Conservation (phyloP, 2,888 invertebrate species). For the Agonopterix alstromeriana region DNA sequence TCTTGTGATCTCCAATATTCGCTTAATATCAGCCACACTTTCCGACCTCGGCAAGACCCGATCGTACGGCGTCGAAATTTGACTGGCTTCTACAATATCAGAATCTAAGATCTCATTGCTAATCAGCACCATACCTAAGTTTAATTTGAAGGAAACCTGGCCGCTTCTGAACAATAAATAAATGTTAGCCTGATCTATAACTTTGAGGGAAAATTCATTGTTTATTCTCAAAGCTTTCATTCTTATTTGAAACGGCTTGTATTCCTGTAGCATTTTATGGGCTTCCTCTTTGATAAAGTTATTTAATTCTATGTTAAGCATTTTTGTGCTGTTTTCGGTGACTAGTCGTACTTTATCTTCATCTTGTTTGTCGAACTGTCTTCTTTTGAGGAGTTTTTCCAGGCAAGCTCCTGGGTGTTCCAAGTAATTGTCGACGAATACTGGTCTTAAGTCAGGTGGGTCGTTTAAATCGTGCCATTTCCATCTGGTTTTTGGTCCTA, state of each 20-base stretch:
- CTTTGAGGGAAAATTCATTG: constrained; percentile 37
- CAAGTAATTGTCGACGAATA: constrained; percentile 5
- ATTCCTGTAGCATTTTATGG: constrained; percentile 25
- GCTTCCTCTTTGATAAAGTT: constrained; percentile 31
- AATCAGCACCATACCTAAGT: constrained; percentile 49
- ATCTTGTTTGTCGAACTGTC: neutral
- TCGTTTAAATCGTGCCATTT: constrained; percentile 51
- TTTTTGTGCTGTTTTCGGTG: neutral
- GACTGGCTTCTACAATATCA: constrained; percentile 20
- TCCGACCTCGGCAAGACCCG: constrained; percentile 16
- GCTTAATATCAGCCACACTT: constrained; percentile 24
- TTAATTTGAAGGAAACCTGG: constrained; percentile 25
- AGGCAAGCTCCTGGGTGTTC: neutral
- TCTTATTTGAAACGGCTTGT: constrained; percentile 38
- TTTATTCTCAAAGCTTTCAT: constrained; percentile 43
- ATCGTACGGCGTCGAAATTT: constrained; percentile 33
- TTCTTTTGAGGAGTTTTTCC: neutral
- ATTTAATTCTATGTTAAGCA: constrained; percentile 26
- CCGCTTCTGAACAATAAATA: constrained; percentile 33
- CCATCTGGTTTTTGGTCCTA: constrained; percentile 37
- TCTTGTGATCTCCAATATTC: constrained; percentile 13
- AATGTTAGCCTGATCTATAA: constrained; percentile 41
- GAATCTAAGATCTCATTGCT: constrained; percentile 54
- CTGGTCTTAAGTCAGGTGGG: constrained; percentile 33
- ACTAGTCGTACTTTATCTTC: neutral